Evolutionary conservation across 2,888 invertebrate species (phyloP), one percentile per base, ranked within the genome.

Genomic region (Autographa gamma): DNA sequence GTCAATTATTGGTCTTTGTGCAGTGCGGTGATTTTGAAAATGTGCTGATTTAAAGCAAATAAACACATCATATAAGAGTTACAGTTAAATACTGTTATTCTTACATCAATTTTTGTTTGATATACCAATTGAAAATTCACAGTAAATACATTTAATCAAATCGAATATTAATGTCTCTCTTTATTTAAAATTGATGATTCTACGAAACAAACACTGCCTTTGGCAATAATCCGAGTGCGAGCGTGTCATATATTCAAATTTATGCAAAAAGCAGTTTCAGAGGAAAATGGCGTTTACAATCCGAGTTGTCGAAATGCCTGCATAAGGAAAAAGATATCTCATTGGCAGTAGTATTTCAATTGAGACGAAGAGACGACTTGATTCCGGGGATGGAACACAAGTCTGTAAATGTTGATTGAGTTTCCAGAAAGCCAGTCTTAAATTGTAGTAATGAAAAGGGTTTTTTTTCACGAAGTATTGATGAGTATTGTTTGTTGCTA

Each of bases 211-310:
- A 77, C 59, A 34, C 11, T 67, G 65, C 71, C 60, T 74, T 75
- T 76, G 78, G 80, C 79, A 80, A 78, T 81, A 80, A 80, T 76
- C 66, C 66, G 60, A 70, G 65, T 66, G 67, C 64, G 31, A 71
- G 70, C 75, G 66, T 68, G 79, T 79, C 82, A 82, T 87, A 84
- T 83, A 89, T 89, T 88, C 72, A 88, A 89, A 89, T 89, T 86
- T 86, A 89, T 89, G 86, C 82, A 87, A 87, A 87, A 84, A 85
- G 77, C 71, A 76, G 73, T 81, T 83, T 67, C 76, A 73, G 59
- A 62, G 81, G 80, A 85, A 86, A 83, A 77, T 81, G 71, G 78
- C 80, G 63, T 75, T 85, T 85, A 82, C 66, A 72, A 77, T 66
- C 56, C 38, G 54, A 59, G 41, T 34, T 19, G 54, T 63, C 19